These are phyloP conservation scores for Chouioia cunea DNA, from an alignment of 2,888 invertebrate genomes.

Conservation along the genomic window DNA sequence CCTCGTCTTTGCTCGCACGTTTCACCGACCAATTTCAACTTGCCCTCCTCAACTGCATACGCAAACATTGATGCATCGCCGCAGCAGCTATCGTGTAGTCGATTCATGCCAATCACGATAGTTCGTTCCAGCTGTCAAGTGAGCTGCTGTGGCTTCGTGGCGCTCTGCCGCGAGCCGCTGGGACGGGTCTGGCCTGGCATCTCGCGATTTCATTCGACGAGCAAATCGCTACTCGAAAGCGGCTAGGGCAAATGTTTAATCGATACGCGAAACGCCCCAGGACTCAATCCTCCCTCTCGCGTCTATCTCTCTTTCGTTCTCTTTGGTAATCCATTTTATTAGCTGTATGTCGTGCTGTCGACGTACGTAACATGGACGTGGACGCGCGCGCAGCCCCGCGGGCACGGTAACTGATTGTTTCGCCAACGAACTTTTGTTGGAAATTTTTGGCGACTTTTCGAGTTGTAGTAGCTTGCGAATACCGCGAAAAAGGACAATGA, in stretches of 20 bases:
- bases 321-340: slow-evolving; percentile 35
- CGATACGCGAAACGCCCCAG: slow-evolving; percentile 27
- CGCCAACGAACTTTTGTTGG: not conserved
- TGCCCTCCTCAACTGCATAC: too few species aligned
- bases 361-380: too few species aligned
- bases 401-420: slow-evolving; percentile 33
- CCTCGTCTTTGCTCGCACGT: too few species aligned
- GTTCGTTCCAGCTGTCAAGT: too few species aligned
- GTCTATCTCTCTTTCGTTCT: not conserved
- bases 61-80: too few species aligned
- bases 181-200: not conserved
- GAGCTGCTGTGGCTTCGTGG: not conserved
- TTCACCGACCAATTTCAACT: too few species aligned
- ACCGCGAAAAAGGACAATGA: not conserved
- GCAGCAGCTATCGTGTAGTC: too few species aligned
- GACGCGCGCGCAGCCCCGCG: not conserved
- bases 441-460: not conserved
- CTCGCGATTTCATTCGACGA: not conserved
- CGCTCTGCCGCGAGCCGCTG: not conserved
- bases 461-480: not conserved
- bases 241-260: slow-evolving; percentile 37
- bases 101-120: too few species aligned
- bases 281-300: not conserved
- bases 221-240: slow-evolving; percentile 22
- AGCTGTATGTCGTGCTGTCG: not conserved